A percentile compares a stretch with the other conserved stretches of the same genome.
Evolutionary conservation across 1,140 invertebrate species (phyloP).

Genomic region (Drosophila eugracilis): DNA sequence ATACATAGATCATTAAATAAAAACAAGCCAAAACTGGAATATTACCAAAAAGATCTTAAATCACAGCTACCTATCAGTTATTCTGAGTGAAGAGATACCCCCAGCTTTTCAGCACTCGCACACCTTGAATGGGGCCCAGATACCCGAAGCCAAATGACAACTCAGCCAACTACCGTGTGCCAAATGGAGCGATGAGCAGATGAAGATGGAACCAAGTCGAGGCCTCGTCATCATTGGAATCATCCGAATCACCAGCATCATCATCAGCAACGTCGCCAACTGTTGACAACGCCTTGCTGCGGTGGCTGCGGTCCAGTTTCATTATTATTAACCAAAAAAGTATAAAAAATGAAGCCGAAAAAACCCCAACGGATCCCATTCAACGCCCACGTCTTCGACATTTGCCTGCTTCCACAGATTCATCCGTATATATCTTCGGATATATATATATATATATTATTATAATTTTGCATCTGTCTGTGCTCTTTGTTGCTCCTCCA

Average conservation of each 20-base stretch:
- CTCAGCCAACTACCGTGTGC: slow-evolving; percentile 53
- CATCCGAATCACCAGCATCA: slow-evolving; percentile 19
- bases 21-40: too few species aligned
- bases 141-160: slow-evolving; percentile 40
- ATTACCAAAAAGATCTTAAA: background rate
- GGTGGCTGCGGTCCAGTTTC: slow-evolving; percentile 73
- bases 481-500: slow-evolving; percentile 28
- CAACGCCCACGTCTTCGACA: slow-evolving; percentile 62
- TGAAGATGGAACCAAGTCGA: slow-evolving; percentile 27
- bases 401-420: slow-evolving; percentile 49
- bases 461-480: slow-evolving; percentile 44
- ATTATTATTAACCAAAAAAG: slow-evolving; percentile 45
- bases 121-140: slow-evolving; percentile 37
- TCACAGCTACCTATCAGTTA: slow-evolving; percentile 14
- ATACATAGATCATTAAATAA: too few species aligned
- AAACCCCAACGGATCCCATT: slow-evolving; percentile 41
- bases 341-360: slow-evolving; percentile 10
- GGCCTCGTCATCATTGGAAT: slow-evolving; percentile 36
- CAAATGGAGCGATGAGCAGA: slow-evolving; percentile 36
- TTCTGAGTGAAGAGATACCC: slow-evolving; percentile 4
- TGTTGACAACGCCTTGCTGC: slow-evolving; percentile 68
- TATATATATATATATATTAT: slow-evolving; percentile 54
- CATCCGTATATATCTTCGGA: slow-evolving; percentile 30
- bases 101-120: background rate
- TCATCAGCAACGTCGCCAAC: slow-evolving; percentile 38